These are phyloP conservation scores for Lagopus muta DNA, from an alignment of 2,113 vertebrate species.

Conservation along the genomic window DNA sequence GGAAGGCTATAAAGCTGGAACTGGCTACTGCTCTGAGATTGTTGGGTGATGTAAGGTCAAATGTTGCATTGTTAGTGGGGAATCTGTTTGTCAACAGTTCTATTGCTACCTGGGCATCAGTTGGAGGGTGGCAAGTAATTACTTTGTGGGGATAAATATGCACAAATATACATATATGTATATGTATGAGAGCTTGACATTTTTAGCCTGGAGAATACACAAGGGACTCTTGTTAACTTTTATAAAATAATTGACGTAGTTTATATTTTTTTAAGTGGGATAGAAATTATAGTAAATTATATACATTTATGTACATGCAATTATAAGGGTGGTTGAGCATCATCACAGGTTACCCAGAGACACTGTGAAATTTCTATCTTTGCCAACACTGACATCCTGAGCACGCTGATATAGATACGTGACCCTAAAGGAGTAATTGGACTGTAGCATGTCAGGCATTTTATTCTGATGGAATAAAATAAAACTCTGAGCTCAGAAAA, in stretches of 20 bases:
- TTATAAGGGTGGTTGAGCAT: accelerated
- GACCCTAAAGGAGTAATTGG: background rate
- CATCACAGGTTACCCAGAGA: background rate
- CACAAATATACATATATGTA: too few species aligned
- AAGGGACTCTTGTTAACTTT: background rate
- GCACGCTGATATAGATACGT: background rate
- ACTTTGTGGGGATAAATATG: too few species aligned
- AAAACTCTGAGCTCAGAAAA: background rate
- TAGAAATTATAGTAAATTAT: background rate
- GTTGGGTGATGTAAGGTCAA: too few species aligned
- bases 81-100: too few species aligned
- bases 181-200: background rate
- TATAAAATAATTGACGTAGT: background rate
- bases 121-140: too few species aligned
- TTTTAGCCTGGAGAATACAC: background rate
- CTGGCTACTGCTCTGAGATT: too few species aligned
- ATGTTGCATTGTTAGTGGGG: too few species aligned
- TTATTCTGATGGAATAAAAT: background rate
- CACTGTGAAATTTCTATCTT: background rate
- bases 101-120: too few species aligned
- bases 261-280: background rate
- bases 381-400: background rate
- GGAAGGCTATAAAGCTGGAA: too few species aligned
- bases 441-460: background rate
- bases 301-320: background rate